Evolutionary conservation across 2,888 invertebrate genomes (phyloP).

Genomic region (Lasioglossum vierecki): DNA sequence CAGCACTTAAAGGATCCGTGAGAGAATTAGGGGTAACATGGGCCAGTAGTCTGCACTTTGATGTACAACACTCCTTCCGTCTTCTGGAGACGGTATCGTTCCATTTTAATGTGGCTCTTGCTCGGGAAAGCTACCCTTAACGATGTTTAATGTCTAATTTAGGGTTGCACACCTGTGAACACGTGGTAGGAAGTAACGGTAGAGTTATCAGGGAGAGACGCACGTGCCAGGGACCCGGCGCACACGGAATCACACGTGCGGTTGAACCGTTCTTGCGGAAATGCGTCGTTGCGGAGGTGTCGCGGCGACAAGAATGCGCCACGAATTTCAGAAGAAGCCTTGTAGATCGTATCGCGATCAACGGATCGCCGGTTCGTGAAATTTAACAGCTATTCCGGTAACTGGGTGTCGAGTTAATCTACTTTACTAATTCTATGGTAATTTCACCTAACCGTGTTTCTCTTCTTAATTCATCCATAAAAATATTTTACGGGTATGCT

Average conservation of each 20-base stretch:
- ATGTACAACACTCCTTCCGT: background rate
- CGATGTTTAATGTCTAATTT: conserved; percentile 27
- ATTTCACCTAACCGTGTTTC: background rate
- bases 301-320: conserved; percentile 29
- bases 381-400: background rate
- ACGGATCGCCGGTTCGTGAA: background rate
- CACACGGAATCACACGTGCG: conserved; percentile 79
- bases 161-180: conserved; percentile 75
- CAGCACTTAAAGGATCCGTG: conserved; percentile 54
- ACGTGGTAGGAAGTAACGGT: conserved; percentile 81
- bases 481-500: background rate
- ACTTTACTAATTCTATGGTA: conserved; percentile 15
- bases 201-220: conserved; percentile 66
- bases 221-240: conserved; percentile 62
- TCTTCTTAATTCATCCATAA: background rate
- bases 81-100: background rate
- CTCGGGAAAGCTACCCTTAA: background rate
- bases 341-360: conserved; percentile 28
- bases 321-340: background rate
- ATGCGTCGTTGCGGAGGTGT: conserved; percentile 23
- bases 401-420: background rate
- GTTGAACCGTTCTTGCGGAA: conserved; percentile 58
- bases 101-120: background rate
- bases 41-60: conserved; percentile 34
- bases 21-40: conserved; percentile 40